Conservation (phyloP, 2,888 invertebrate species). For the Coleophora deauratella region DNA sequence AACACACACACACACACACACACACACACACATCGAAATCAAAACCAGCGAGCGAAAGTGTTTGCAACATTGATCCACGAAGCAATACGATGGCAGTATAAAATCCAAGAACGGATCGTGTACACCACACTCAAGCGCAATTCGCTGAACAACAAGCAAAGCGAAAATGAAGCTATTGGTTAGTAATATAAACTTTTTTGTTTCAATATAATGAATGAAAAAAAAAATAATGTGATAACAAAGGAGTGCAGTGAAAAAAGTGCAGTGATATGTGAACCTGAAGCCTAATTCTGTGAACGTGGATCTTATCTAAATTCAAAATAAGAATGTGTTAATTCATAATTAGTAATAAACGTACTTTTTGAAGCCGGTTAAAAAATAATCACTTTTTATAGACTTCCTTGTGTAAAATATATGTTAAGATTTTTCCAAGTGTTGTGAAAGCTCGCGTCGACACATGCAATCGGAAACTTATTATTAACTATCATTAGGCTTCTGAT, state of each 20-base stretch:
- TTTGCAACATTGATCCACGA: slow-evolving; percentile 56
- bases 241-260: slow-evolving; percentile 23
- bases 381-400: too few species aligned
- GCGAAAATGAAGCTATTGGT: slow-evolving; percentile 71
- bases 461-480: not conserved
- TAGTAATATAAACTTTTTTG: slow-evolving; percentile 33
- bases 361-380: too few species aligned
- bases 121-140: slow-evolving; percentile 56
- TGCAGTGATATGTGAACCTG: not conserved
- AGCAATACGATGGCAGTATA: slow-evolving; percentile 57
- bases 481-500: slow-evolving; percentile 9
- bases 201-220: slow-evolving; percentile 11
- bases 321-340: slow-evolving; percentile 8
- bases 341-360: too few species aligned
- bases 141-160: slow-evolving; percentile 63
- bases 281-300: too few species aligned
- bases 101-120: slow-evolving; percentile 35
- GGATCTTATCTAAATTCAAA: slow-evolving; percentile 7
- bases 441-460: not conserved
- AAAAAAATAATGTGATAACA: slow-evolving; percentile 6
- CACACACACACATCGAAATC: slow-evolving; percentile 32
- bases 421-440: slow-evolving; percentile 2
- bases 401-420: too few species aligned
- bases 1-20: slow-evolving; percentile 38
- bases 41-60: slow-evolving; percentile 53